Conservation (phyloP, 1,140 invertebrate species). For the Hypsibius dujardini region DNA sequence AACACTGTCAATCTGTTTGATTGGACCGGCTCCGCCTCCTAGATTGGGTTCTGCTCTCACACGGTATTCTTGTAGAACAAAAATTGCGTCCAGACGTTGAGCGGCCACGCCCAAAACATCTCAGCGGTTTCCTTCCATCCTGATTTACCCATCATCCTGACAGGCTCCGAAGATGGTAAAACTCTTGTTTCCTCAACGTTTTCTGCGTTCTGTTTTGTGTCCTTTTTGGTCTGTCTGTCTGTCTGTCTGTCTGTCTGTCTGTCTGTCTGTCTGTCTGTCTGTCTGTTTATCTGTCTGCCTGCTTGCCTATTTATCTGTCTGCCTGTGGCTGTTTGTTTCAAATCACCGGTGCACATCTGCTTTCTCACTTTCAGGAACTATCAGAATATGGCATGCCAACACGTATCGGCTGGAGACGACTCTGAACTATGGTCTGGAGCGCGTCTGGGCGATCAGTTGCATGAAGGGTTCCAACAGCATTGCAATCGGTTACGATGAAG, state of each 20-base stretch:
- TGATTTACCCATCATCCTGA: slow-evolving; percentile 86
- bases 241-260: too few species aligned
- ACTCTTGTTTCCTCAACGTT: neutral
- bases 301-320: too few species aligned
- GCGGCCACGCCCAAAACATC: slow-evolving; percentile 91
- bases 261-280: too few species aligned
- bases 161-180: slow-evolving; percentile 80
- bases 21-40: slow-evolving; percentile 11
- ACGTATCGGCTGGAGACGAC: slow-evolving; percentile 90
- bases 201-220: too few species aligned
- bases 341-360: too few species aligned
- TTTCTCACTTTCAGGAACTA: slow-evolving; percentile 42
- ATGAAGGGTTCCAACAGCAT: slow-evolving; percentile 90
- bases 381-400: slow-evolving; percentile 91
- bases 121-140: slow-evolving; percentile 78
- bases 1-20: neutral
- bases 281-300: too few species aligned
- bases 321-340: neutral
- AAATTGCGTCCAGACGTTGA: slow-evolving; percentile 93
- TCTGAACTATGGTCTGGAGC: slow-evolving; percentile 89
- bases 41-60: neutral
- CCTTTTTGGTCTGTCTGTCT: too few species aligned
- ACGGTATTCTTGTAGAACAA: slow-evolving; percentile 56
- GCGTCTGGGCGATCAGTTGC: slow-evolving; percentile 92
- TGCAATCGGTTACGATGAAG: slow-evolving; percentile 92